A percentile compares a stretch with the other conserved stretches of the same genome.
These are phyloP conservation scores for Astreopora myriophthalma DNA, from an alignment of 64 coral and sea anemone species.

Conservation along the genomic window DNA sequence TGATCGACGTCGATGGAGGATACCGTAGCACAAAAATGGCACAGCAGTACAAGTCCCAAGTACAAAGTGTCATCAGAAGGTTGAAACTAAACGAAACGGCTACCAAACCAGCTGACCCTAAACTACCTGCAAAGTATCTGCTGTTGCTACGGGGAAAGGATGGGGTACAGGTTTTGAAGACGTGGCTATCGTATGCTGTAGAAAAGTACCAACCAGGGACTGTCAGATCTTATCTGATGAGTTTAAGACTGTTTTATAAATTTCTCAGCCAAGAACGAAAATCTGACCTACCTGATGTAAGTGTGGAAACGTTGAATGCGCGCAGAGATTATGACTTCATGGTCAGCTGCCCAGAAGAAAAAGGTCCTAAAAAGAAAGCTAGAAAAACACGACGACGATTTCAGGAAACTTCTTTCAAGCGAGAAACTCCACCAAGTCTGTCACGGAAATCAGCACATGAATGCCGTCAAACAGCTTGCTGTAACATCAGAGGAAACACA, in stretches of 20 bases:
- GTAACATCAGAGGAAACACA: not conserved
- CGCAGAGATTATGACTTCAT: not conserved
- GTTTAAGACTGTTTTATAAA: conserved; percentile 22
- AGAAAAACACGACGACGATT: not conserved
- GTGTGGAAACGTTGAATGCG: not conserved
- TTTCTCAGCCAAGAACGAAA: conserved; percentile 35
- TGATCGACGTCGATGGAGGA: conserved; percentile 35
- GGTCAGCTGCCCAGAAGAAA: not conserved
- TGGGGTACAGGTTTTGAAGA: conserved; percentile 10
- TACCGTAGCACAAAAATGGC: not conserved
- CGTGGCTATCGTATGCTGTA: not conserved
- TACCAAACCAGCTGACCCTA: not conserved
- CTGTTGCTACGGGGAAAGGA: not conserved
- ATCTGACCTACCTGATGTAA: not conserved
- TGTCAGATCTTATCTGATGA: conserved; percentile 51
- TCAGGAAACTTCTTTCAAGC: not conserved
- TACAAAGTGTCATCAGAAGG: not conserved
- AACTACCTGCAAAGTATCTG: not conserved
- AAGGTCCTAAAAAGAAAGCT: not conserved
- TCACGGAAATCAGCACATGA: not conserved
- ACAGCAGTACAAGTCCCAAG: conserved; percentile 2
- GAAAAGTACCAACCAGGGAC: conserved; percentile 52
- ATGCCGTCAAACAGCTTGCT: not conserved
- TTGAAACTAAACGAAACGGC: not conserved
- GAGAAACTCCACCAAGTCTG: not conserved